These are phyloP conservation scores for Schlechtendalia chinensis DNA, from an alignment of 1,140 invertebrate species.

Conservation along the genomic window DNA sequence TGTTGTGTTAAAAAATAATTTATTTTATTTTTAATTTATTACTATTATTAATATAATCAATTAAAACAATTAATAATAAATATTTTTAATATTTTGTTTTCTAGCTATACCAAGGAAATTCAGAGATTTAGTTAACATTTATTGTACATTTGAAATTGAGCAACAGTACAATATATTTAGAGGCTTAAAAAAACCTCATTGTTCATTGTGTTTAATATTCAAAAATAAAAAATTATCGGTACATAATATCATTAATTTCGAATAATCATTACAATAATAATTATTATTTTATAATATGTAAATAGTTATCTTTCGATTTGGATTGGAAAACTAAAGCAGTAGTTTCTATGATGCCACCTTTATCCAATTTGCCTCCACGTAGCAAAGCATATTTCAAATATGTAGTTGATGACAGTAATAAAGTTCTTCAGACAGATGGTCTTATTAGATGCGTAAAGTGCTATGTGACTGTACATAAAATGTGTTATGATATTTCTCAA, in stretches of 20 bases:
- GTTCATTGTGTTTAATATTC: constrained; percentile 52
- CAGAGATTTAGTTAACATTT: background rate
- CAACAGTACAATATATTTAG: constrained; percentile 40
- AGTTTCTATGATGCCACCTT: background rate
- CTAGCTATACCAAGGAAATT: constrained; percentile 9
- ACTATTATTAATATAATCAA: too few species aligned
- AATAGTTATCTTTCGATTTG: constrained; percentile 37
- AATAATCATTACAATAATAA: too few species aligned
- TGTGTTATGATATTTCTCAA: constrained; percentile 43
- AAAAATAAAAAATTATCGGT: constrained; percentile 7
- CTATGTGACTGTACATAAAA: constrained; percentile 18
- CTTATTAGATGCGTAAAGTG: constrained; percentile 23
- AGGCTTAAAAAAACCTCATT: constrained; percentile 14
- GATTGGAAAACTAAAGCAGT: constrained; percentile 7
- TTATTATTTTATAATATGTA: background rate
- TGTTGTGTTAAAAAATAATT: too few species aligned
- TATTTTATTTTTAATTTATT: too few species aligned
- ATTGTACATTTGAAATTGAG: constrained; percentile 8
- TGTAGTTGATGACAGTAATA: background rate
- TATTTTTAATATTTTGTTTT: too few species aligned
- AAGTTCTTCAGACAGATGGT: background rate
- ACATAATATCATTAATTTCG: too few species aligned
- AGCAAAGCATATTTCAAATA: background rate
- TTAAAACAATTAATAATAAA: too few species aligned
- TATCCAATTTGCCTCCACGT: background rate